Evolutionary conservation across 2,797 vertebrate species (phyloP).

Genomic region (Selene dorsalis): DNA sequence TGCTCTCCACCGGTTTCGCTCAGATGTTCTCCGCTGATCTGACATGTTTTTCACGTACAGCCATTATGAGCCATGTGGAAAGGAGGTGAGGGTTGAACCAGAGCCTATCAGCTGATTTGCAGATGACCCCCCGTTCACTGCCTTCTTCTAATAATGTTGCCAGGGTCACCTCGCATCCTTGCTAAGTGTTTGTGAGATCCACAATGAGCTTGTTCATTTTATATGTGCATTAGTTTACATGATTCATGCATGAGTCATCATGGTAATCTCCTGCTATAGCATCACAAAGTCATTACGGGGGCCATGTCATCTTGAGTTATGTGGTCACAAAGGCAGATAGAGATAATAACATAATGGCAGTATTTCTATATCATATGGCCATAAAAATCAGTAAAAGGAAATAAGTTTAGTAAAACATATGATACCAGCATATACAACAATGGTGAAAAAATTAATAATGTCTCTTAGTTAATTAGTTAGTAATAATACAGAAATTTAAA

Average conservation of each 20-base stretch:
- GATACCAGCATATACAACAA: neutral
- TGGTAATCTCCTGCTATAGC: neutral
- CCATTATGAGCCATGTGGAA: conserved; percentile 34
- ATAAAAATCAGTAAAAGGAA: neutral
- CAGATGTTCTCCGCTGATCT: conserved; percentile 39
- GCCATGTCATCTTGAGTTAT: neutral
- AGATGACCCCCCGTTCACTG: neutral
- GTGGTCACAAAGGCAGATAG: neutral
- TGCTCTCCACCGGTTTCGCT: conserved; percentile 50
- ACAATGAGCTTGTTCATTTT: conserved; percentile 22
- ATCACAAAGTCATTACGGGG: conserved; percentile 10
- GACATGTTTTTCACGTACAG: conserved; percentile 29
- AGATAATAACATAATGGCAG: neutral
- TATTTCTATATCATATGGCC: neutral
- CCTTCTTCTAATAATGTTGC: conserved; percentile 27
- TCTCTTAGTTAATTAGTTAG: too few species aligned
- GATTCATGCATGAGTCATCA: conserved; percentile 42
- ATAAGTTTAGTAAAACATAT: neutral
- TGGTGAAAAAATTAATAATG: too few species aligned
- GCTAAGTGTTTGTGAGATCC: conserved; percentile 22
- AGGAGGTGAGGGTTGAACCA: conserved; percentile 31
- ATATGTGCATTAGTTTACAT: conserved; percentile 42
- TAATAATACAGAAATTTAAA: too few species aligned
- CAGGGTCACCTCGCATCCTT: conserved; percentile 1
- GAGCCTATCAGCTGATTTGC: conserved; percentile 22